Evolutionary conservation across 2,113 vertebrate species (phyloP).

Genomic region (Pituophis catenifer): DNA sequence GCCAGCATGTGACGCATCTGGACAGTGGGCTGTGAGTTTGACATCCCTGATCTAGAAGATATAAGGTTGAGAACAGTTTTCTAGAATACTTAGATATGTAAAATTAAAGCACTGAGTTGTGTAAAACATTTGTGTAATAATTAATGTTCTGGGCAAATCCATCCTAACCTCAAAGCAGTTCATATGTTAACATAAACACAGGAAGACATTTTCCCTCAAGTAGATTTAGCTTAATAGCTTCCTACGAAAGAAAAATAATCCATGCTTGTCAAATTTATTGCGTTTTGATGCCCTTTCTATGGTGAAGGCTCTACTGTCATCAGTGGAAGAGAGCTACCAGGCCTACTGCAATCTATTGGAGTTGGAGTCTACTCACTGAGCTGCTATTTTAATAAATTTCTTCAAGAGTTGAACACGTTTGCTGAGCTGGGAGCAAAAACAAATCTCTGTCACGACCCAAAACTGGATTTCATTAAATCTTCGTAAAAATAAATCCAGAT

Average conservation of each 20-base stretch:
- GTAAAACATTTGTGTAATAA: not conserved
- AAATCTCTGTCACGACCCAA: conserved; percentile 96
- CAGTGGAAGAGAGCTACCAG: not conserved
- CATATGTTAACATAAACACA: not conserved
- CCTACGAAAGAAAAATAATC: not conserved
- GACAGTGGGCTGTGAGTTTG: no score
- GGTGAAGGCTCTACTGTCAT: not conserved
- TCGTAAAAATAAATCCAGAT: conserved; percentile 95
- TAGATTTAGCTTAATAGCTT: not conserved
- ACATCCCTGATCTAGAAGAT: no score
- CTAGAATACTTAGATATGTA: not conserved
- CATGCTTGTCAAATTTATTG: not conserved
- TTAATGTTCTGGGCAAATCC: not conserved
- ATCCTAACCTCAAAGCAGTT: not conserved
- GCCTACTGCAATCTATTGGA: not conserved
- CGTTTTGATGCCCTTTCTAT: not conserved
- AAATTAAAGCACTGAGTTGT: not conserved
- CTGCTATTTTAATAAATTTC: conserved; percentile 98
- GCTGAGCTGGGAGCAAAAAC: conserved; percentile 91
- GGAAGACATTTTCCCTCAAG: not conserved
- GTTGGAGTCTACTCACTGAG: conserved; percentile 84
- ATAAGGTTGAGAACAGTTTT: not conserved
- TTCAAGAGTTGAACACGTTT: conserved; percentile 97
- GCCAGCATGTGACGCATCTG: no score
- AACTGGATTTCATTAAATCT: conserved; percentile 98